Evolutionary conservation across 2,113 vertebrate genomes (phyloP).

Genomic region (Xiphophorus hellerii): DNA sequence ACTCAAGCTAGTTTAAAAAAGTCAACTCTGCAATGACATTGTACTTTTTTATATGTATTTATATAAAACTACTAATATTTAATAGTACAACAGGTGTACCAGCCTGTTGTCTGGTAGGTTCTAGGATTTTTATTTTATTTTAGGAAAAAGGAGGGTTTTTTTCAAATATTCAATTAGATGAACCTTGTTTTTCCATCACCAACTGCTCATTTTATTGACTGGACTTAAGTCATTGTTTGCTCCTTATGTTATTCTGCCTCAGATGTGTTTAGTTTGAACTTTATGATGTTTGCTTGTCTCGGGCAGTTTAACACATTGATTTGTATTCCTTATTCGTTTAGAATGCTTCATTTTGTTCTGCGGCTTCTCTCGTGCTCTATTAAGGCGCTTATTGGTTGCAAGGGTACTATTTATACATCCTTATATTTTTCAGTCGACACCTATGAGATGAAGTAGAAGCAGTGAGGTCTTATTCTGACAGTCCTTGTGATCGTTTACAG

Average conservation of each 20-base stretch:
- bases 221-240: neutral
- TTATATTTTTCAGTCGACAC: neutral
- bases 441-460: neutral
- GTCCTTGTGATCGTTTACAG: constrained; percentile 58
- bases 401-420: neutral
- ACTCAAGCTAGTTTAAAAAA: too few relatives aligned
- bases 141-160: neutral
- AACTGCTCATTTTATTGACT: neutral
- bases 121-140: neutral
- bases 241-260: neutral
- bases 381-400: neutral
- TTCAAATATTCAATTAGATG: neutral
- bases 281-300: neutral
- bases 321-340: neutral
- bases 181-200: neutral
- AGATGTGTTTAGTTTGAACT: neutral
- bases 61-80: too few relatives aligned
- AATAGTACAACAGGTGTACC: too few relatives aligned
- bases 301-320: neutral
- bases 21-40: too few relatives aligned
- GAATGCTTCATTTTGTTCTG: neutral
- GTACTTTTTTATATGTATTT: too few relatives aligned
- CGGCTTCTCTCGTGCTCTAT: neutral
- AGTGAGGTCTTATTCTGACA: neutral
- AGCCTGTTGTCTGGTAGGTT: too few relatives aligned